Evolutionary conservation across 2,888 invertebrate species (phyloP).

Genomic region (Drosophila rellima): DNA sequence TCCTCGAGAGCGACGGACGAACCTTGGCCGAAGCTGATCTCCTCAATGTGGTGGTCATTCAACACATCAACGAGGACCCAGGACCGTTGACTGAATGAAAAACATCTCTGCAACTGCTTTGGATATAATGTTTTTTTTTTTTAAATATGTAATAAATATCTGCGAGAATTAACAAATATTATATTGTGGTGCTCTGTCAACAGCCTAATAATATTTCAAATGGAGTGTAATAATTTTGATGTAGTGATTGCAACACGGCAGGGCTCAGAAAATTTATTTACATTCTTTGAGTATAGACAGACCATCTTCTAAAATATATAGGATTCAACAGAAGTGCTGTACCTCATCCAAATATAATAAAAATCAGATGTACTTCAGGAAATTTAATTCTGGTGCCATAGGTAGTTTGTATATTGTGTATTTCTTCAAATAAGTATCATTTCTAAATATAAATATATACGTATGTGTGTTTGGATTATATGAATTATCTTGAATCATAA

Average conservation of each 20-base stretch:
- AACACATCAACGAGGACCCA: slow-evolving; percentile 54
- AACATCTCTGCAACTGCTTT: neutral
- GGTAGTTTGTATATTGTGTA: no score
- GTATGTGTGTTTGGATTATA: no score
- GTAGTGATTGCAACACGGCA: neutral
- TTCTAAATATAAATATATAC: no score
- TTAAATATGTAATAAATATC: neutral
- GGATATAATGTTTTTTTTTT: no score
- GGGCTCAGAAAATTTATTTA: neutral
- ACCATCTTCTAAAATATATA: no score
- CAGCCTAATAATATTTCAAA: neutral
- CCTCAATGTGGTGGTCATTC: slow-evolving; percentile 67
- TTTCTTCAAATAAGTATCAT: no score
- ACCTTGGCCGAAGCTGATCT: slow-evolving; percentile 60
- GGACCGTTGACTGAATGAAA: slow-evolving; percentile 1
- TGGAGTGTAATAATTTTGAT: neutral
- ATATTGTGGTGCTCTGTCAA: slow-evolving; percentile 1
- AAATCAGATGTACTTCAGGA: no score
- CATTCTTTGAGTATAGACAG: neutral
- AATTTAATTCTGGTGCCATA: no score
- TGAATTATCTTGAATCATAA: no score
- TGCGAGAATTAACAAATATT: neutral
- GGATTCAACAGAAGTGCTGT: no score
- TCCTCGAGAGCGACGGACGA: slow-evolving; percentile 52
- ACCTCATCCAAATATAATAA: no score